Conservation (phyloP, 2,113 vertebrate species). For the Etheostoma spectabile region DNA sequence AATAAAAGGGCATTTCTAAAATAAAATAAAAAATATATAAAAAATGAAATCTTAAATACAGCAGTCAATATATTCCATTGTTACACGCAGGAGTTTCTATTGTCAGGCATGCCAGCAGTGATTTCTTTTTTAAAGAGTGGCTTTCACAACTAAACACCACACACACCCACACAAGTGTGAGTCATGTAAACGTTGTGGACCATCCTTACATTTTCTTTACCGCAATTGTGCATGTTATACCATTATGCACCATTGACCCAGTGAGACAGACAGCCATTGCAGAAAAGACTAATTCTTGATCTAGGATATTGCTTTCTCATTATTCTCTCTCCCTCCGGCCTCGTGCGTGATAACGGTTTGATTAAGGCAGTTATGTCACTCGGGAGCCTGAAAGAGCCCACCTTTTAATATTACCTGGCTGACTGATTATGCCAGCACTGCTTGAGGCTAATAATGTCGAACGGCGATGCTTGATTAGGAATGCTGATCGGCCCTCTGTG, state of each 20-base stretch:
- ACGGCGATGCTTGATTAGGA: constrained; percentile 73
- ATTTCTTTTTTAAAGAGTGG: not conserved
- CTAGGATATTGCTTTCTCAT: constrained; percentile 79
- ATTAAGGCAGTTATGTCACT: constrained; percentile 81
- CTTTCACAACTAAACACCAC: not conserved
- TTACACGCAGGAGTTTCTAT: not conserved
- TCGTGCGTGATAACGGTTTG: constrained; percentile 78
- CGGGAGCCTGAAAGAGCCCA: constrained; percentile 71
- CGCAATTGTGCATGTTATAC: constrained; percentile 43
- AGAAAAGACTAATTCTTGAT: constrained; percentile 77
- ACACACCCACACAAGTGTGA: not conserved
- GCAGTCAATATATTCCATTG: constrained; percentile 6
- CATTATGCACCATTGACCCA: constrained; percentile 57
- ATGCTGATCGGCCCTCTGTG: constrained; percentile 62
- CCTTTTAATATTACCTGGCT: constrained; percentile 82
- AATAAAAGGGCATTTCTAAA: not conserved
- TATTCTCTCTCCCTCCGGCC: constrained; percentile 71
- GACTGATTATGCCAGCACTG: constrained; percentile 73
- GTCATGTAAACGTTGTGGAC: not conserved
- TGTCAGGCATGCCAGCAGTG: not conserved
- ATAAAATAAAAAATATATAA: not conserved
- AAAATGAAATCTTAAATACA: not conserved
- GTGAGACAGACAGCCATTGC: constrained; percentile 61
- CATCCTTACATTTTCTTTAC: constrained; percentile 4
- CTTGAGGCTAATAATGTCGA: constrained; percentile 75